These are phyloP conservation scores for Clivina fossor DNA, from an alignment of 2,888 invertebrate species.

Conservation along the genomic window DNA sequence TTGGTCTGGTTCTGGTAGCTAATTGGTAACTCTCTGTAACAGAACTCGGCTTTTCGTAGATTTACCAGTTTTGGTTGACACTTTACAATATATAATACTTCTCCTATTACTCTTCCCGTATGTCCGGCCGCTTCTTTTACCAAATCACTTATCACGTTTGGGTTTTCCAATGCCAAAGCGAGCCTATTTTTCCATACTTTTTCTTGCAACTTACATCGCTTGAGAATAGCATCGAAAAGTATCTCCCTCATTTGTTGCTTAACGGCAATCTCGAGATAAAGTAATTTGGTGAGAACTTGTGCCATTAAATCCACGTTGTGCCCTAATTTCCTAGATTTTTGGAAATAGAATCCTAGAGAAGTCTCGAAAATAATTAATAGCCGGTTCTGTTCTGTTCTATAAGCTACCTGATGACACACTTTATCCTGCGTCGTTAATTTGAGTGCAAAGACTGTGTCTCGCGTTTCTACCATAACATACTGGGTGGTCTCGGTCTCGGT, in stretches of 20 bases:
- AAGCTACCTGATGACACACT: conserved; percentile 11
- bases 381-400: conserved; percentile 17
- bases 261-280: conserved; percentile 19
- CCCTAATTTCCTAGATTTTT: neutral
- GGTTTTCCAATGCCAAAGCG: conserved; percentile 8
- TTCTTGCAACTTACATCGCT: conserved; percentile 16
- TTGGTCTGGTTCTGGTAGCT: conserved; percentile 10
- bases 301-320: conserved; percentile 26
- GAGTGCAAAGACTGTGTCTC: conserved; percentile 13
- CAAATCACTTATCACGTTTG: conserved; percentile 7
- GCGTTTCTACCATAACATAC: conserved; percentile 13
- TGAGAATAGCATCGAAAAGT: conserved; percentile 15
- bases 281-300: conserved; percentile 7
- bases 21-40: conserved; percentile 27
- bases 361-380: conserved; percentile 15
- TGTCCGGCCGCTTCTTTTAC: conserved; percentile 8
- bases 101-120: conserved; percentile 9
- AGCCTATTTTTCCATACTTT: conserved; percentile 11
- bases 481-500: neutral
- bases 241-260: conserved; percentile 6
- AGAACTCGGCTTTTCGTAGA: neutral
- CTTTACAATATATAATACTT: conserved; percentile 6
- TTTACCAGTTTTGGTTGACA: conserved; percentile 19
- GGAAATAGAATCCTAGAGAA: conserved; percentile 8
- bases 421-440: neutral